Base-by-base conservation (phyloP, 2,113 vertebrate genomes). In the Candoia aspera region DNA sequence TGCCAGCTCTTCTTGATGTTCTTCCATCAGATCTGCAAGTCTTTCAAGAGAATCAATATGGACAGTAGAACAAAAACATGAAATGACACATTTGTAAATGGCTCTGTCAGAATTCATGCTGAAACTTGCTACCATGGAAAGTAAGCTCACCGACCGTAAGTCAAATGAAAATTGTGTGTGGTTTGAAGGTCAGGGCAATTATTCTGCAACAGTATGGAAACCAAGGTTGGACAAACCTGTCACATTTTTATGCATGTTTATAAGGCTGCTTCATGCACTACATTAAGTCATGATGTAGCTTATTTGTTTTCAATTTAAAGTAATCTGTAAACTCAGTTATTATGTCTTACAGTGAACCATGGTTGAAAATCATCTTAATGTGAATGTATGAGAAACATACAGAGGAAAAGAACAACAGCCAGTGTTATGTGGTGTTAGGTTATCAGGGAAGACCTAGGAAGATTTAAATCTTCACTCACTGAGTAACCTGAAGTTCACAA, bases 21-120 rank as follows among this genome's bases (percentile, higher is more conserved):
- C 97, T 96, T 98, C 98, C 97, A 98, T 97, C 19, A 98, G 96
- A 91, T 98, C 98, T 94, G 98, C 98, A 91, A 98, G 98, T 94
- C 98, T 98, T 92, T 62, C n/a, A 83, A 93, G 49, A 53, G 84
- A 92, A 88, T 0, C 68, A 42, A 86, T 84, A 92, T 6, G 94
- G 89, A 91, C 79, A 37, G 24, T 59, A 33, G 84, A 84, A 92
- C 17, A 21, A 94, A 93, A 95, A 73, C 1, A 42, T 13, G 23
- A 90, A 88, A 8, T 15, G 33, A 33, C 54, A 23, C 26, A 1
- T 60, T 11, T 54, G 37, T 4, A 83, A 84, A 4, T 8, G 19
- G 54, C 1, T 87, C 13, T 1, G 49, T n/a, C 42, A 86, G 54
- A 62, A 91, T 55, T 21, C 8, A 2, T 64, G 84, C 11, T 15